phyloP scores from a whole-genome alignment of 2,888 invertebrate species.

The Hirtodrosophila trivittata region DNA sequence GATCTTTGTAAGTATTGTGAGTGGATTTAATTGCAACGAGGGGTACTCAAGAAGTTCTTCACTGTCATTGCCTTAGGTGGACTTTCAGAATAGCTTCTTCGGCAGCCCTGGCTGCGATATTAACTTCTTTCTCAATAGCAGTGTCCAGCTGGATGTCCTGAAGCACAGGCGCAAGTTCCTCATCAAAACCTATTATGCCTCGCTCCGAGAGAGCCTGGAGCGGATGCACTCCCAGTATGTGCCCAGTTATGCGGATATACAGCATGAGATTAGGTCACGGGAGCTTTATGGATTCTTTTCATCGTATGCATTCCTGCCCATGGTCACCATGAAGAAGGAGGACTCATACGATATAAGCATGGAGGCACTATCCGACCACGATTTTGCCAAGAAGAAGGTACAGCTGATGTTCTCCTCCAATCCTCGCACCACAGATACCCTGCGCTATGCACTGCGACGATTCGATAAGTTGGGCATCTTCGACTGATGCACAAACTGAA shows the following conservation, averaged over 20 bases:
- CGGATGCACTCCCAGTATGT: slow-evolving; percentile 69
- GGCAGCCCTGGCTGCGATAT: slow-evolving; percentile 83
- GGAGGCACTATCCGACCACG: slow-evolving; percentile 78
- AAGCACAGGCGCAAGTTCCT: slow-evolving; percentile 77
- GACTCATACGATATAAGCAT: slow-evolving; percentile 81
- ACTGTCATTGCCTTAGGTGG: slow-evolving; percentile 79
- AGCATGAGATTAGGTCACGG: slow-evolving; percentile 72
- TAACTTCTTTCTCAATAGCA: slow-evolving; percentile 83
- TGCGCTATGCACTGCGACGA: slow-evolving; percentile 77
- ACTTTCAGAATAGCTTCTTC: slow-evolving; percentile 82
- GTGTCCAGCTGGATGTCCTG: slow-evolving; percentile 81
- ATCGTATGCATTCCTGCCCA: slow-evolving; percentile 82
- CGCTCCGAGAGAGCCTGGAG: slow-evolving; percentile 72
- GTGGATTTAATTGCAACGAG: no score
- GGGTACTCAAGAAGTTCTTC: no score
- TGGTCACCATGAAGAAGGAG: slow-evolving; percentile 82
- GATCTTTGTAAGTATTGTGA: slow-evolving; percentile 84
- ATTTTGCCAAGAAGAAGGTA: slow-evolving; percentile 80
- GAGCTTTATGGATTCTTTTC: slow-evolving; percentile 82
- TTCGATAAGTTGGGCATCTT: slow-evolving; percentile 82
- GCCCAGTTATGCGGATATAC: slow-evolving; percentile 76
- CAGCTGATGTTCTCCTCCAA: slow-evolving; percentile 82
- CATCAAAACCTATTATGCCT: slow-evolving; percentile 77
- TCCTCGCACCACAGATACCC: slow-evolving; percentile 79
- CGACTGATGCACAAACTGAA: slow-evolving; percentile 49